Percentiles rank a stretch among this genome's conserved stretches.
Evolutionary conservation across 2,888 invertebrate genomes (phyloP).

Genomic region (Phengaris arion): DNA sequence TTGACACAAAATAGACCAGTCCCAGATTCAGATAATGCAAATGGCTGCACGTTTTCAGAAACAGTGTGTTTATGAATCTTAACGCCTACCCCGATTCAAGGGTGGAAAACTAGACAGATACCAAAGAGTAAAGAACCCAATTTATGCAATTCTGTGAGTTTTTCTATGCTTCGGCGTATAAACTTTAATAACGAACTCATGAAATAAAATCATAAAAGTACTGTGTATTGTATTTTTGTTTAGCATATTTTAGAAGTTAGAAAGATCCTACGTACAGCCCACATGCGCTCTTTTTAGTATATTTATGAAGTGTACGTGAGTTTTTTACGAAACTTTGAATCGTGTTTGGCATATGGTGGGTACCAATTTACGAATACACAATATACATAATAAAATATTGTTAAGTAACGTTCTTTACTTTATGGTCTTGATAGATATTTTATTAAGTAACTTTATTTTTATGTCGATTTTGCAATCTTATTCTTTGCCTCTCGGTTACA

Average conservation of each 20-base stretch:
- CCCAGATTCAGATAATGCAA: neutral
- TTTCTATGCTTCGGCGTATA: neutral
- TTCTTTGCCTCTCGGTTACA: neutral
- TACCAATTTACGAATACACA: neutral
- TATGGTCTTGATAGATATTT: neutral
- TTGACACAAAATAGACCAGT: neutral
- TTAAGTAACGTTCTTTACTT: neutral
- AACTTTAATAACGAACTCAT: neutral
- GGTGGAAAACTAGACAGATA: no score
- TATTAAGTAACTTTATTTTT: constrained; percentile 9
- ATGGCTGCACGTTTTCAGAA: neutral
- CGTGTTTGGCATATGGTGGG: constrained; percentile 12
- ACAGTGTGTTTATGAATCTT: neutral
- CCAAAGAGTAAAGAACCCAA: no score
- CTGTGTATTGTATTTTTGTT: neutral
- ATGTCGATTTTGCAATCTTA: neutral
- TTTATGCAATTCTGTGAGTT: no score
- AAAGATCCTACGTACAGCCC: constrained; percentile 16
- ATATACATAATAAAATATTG: neutral
- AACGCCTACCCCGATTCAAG: no score
- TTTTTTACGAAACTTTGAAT: constrained; percentile 15
- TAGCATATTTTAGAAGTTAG: constrained; percentile 13
- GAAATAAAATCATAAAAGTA: neutral
- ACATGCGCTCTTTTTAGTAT: constrained; percentile 11
- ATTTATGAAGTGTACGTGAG: constrained; percentile 15